Conservation (phyloP, 2,797 vertebrate species). For the Enoplosus armatus region DNA sequence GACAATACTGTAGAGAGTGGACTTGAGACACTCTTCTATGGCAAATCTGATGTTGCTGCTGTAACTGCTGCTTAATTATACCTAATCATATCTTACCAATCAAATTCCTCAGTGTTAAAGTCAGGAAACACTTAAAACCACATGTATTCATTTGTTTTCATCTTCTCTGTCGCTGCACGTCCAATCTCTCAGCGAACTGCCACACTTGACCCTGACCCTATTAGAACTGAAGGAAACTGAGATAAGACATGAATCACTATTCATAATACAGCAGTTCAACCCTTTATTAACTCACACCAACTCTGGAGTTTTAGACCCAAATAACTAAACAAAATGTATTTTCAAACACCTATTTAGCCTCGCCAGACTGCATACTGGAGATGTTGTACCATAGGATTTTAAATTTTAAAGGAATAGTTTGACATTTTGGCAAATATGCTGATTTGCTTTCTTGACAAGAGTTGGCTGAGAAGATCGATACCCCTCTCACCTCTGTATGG, state of each 20-base stretch:
- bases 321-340: not conserved
- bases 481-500: too few species aligned
- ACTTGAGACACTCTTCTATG: too few species aligned
- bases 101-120: constrained; percentile 1
- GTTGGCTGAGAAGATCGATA: not conserved
- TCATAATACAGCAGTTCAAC: not conserved
- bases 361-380: not conserved
- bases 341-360: not conserved
- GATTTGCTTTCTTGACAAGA: not conserved
- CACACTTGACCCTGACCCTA: not conserved
- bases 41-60: constrained; percentile 13
- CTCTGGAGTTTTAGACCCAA: not conserved
- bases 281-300: not conserved
- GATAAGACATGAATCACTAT: not conserved
- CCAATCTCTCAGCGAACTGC: not conserved
- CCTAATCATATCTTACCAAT: constrained; percentile 1
- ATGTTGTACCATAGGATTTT: not conserved
- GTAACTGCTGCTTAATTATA: constrained; percentile 26
- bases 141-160: constrained; percentile 26
- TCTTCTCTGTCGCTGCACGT: not conserved
- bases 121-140: constrained; percentile 26
- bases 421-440: not conserved
- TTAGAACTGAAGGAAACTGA: not conserved
- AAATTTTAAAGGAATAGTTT: not conserved
- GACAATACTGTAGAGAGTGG: constrained; percentile 8